Conservation (phyloP, 2,797 vertebrate genomes). For the Rhinophrynus dorsalis region DNA sequence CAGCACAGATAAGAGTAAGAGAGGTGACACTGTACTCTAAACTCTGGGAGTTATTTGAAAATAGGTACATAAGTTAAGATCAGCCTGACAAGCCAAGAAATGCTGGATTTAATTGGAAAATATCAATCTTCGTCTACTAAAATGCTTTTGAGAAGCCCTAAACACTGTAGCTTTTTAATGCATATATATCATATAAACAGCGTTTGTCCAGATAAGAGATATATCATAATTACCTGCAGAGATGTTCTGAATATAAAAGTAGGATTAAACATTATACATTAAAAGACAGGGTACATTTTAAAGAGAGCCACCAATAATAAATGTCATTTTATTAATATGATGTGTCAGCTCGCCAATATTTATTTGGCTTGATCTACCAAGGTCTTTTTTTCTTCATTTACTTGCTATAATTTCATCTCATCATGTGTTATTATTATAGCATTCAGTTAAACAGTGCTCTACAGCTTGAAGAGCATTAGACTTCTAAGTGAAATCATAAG, state of each 20-base stretch:
- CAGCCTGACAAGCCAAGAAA: conserved; percentile 42
- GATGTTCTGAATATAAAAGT: conserved; percentile 16
- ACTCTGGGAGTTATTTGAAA: neutral
- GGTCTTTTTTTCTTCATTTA: conserved; percentile 12
- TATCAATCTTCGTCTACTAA: conserved; percentile 38
- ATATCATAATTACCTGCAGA: conserved; percentile 36
- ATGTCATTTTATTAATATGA: conserved; percentile 19
- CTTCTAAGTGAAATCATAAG: no score
- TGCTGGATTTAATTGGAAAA: conserved; percentile 39
- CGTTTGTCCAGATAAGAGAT: conserved; percentile 38
- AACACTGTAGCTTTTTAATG: conserved; percentile 35
- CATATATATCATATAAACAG: conserved; percentile 18
- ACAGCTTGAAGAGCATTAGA: no score
- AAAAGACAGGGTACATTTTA: conserved; percentile 10
- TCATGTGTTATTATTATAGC: no score
- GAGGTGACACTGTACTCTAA: conserved; percentile 6
- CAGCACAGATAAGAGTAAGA: conserved; percentile 1
- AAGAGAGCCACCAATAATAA: conserved; percentile 10
- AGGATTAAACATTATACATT: conserved; percentile 1
- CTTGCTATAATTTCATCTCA: neutral
- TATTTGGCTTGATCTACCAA: conserved; percentile 12
- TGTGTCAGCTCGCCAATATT: conserved; percentile 29
- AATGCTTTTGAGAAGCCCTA: conserved; percentile 27
- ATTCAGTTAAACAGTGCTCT: no score
- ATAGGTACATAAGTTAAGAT: conserved; percentile 25